Percentiles rank a stretch among this genome's conserved stretches.
Conservation (phyloP, 1,140 invertebrate species). For the Brachionus sp. region DNA sequence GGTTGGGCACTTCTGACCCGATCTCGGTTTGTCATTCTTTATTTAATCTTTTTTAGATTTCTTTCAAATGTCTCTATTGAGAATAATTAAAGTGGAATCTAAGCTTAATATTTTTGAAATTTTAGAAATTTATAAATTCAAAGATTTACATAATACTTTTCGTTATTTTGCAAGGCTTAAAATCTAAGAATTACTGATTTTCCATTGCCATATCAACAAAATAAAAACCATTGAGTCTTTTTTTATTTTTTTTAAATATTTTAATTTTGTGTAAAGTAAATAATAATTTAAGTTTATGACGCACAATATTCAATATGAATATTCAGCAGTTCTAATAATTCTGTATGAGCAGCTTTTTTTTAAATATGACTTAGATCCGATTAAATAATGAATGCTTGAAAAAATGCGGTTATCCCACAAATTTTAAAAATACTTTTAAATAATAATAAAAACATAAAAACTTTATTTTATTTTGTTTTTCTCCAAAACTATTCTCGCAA, state of each 20-base stretch:
- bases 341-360: background rate
- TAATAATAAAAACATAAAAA: too few species aligned
- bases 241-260: slow-evolving; percentile 8
- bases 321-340: background rate
- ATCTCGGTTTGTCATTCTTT: background rate
- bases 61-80: background rate
- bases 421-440: too few species aligned
- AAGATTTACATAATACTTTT: background rate
- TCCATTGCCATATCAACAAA: slow-evolving; percentile 42
- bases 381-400: too few species aligned
- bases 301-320: background rate
- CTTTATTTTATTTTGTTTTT: too few species aligned
- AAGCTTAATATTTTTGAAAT: background rate
- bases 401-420: too few species aligned
- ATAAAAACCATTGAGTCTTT: background rate
- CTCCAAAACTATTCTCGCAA: too few species aligned
- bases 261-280: slow-evolving; percentile 7
- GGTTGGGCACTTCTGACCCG: slow-evolving; percentile 13
- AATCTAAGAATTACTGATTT: background rate
- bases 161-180: background rate
- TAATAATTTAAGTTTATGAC: background rate
- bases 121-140: background rate
- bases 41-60: background rate
- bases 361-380: too few species aligned
- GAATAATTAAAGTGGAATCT: background rate